These are phyloP conservation scores for Rhinopithecus roxellana DNA, from an alignment of 2,113 vertebrate species.

Conservation along the genomic window DNA sequence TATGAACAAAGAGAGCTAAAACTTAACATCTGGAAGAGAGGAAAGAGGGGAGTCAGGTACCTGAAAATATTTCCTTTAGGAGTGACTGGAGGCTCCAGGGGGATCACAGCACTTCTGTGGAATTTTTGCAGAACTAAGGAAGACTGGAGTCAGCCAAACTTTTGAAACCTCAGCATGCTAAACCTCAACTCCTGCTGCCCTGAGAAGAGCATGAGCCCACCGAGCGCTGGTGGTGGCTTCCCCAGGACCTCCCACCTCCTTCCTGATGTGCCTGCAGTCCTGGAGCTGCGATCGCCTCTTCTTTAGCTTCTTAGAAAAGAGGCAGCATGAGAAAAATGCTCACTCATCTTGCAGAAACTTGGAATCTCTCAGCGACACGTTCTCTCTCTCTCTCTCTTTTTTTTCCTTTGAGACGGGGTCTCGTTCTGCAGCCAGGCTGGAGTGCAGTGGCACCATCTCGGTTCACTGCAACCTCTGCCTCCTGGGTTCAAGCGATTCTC, in stretches of 20 bases:
- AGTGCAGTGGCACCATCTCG: too few species aligned
- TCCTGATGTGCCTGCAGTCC: not conserved
- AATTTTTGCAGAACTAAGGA: not conserved
- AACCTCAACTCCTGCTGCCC: too few species aligned
- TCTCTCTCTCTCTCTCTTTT: not conserved
- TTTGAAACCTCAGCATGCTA: not conserved
- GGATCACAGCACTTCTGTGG: not conserved
- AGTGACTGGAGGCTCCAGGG: not conserved
- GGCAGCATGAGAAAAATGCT: not conserved
- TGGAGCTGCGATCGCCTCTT: not conserved
- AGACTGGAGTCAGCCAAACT: not conserved
- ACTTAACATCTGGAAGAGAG: not conserved
- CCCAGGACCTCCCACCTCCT: not conserved
- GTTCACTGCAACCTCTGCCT: too few species aligned
- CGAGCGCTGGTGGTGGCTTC: not conserved
- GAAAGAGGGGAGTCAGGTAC: not conserved
- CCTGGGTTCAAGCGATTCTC: too few species aligned
- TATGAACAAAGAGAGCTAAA: not conserved
- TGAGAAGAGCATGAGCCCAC: not conserved
- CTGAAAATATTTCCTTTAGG: not conserved
- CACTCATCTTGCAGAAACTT: not conserved
- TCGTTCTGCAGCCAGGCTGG: too few species aligned
- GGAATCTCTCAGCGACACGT: not conserved
- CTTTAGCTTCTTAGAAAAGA: not conserved
- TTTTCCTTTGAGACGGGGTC: too few species aligned